Conservation (phyloP, 2,888 invertebrate species). For the Hyppa rectilinea region DNA sequence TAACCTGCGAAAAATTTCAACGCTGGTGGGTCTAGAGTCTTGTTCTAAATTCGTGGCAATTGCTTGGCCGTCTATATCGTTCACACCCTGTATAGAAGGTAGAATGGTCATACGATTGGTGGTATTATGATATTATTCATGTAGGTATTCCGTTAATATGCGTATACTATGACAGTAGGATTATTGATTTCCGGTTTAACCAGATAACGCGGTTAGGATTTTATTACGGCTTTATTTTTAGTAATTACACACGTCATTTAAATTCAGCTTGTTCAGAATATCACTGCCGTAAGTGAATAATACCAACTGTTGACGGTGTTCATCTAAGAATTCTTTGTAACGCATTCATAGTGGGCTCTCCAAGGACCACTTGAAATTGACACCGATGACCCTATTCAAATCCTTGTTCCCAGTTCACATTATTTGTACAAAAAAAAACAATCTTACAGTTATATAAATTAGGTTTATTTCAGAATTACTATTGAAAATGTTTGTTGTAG, state of each 20-base stretch:
- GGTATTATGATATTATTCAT: not conserved
- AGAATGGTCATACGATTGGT: not conserved
- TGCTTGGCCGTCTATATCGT: not conserved
- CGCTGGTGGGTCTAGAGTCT: not conserved
- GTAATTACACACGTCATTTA: not conserved
- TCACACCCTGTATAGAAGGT: too few species aligned
- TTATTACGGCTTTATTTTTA: constrained; percentile 6
- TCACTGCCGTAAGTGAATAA: not conserved
- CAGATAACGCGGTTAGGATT: constrained; percentile 14
- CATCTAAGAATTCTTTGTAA: not conserved
- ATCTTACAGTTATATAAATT: not conserved
- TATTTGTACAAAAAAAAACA: not conserved
- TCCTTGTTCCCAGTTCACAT: not conserved
- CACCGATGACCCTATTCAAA: not conserved
- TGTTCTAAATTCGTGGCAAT: not conserved
- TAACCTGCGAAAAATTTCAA: too few species aligned
- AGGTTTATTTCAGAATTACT: constrained; percentile 4
- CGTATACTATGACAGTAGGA: constrained; percentile 3
- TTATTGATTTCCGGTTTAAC: constrained; percentile 28
- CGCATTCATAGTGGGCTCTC: not conserved
- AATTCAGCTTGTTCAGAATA: not conserved
- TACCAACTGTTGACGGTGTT: not conserved
- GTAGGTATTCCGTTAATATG: not conserved
- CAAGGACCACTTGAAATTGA: not conserved
- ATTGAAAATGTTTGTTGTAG: not conserved